Evolutionary conservation across 2,113 vertebrate genomes (phyloP).

Genomic region (Steatornis caripensis): DNA sequence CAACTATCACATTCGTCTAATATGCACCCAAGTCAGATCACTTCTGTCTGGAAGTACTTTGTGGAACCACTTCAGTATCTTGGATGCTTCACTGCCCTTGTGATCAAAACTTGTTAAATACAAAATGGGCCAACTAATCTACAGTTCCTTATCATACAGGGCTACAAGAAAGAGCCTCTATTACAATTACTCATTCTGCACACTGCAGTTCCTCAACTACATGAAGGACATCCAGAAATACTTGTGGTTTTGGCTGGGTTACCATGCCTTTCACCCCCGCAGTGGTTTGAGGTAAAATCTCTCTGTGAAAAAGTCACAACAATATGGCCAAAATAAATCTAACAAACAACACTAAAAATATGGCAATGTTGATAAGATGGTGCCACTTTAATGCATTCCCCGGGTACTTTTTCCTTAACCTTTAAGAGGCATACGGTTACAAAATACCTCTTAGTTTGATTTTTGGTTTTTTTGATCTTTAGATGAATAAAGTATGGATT

Average conservation of each 20-base stretch:
- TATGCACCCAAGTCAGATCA: accelerated
- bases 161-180: background rate
- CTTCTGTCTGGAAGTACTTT: background rate
- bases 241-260: background rate
- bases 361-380: background rate
- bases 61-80: background rate
- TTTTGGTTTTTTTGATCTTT: background rate
- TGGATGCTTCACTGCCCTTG: background rate
- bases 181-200: too few relatives aligned
- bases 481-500: background rate
- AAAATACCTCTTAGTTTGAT: background rate
- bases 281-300: background rate
- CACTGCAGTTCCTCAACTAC: background rate
- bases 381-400: background rate
- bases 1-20: background rate
- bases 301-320: background rate
- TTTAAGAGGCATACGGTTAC: background rate
- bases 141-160: background rate
- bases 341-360: background rate
- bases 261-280: too few relatives aligned
- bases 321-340: background rate
- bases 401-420: background rate
- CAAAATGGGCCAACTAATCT: background rate
- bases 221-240: background rate
- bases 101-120: background rate